phyloP scores from a whole-genome alignment of 2,888 invertebrate genomes.

The Caenorhabditis uteleia region DNA sequence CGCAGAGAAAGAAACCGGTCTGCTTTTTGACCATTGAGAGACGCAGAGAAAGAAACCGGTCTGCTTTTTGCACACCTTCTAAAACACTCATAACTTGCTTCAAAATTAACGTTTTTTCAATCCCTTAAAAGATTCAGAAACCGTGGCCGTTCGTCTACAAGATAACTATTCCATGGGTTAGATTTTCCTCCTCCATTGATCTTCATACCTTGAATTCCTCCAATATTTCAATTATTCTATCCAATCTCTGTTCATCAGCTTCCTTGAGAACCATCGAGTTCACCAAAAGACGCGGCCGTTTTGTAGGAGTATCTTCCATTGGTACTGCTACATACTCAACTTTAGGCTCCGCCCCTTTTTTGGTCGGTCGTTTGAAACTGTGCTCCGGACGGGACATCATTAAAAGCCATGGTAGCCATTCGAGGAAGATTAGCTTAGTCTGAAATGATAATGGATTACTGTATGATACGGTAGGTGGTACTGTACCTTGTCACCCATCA shows the following conservation, averaged over 20 bases:
- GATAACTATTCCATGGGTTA: too few species aligned
- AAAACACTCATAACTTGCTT: too few species aligned
- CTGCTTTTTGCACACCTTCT: too few species aligned
- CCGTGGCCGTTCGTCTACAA: too few species aligned
- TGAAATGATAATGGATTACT: slow-evolving; percentile 11
- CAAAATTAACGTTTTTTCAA: too few species aligned
- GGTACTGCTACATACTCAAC: background rate
- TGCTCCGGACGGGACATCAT: slow-evolving; percentile 55
- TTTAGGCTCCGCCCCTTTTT: too few species aligned
- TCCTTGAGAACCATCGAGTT: slow-evolving; percentile 29
- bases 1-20: too few species aligned
- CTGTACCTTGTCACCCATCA: slow-evolving; percentile 62
- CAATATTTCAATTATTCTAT: slow-evolving; percentile 29
- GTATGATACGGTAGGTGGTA: background rate
- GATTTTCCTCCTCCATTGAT: background rate
- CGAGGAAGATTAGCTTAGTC: slow-evolving; percentile 54
- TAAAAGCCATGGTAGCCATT: slow-evolving; percentile 57
- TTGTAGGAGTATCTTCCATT: background rate
- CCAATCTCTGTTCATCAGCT: slow-evolving; percentile 13
- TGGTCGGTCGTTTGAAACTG: slow-evolving; percentile 17
- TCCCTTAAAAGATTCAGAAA: too few species aligned
- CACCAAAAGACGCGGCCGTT: slow-evolving; percentile 29
- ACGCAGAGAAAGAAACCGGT: too few species aligned
- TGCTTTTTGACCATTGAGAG: too few species aligned
- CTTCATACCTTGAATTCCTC: slow-evolving; percentile 16